Base-by-base conservation (phyloP, 2,797 vertebrate species). In the Paguma larvata region DNA sequence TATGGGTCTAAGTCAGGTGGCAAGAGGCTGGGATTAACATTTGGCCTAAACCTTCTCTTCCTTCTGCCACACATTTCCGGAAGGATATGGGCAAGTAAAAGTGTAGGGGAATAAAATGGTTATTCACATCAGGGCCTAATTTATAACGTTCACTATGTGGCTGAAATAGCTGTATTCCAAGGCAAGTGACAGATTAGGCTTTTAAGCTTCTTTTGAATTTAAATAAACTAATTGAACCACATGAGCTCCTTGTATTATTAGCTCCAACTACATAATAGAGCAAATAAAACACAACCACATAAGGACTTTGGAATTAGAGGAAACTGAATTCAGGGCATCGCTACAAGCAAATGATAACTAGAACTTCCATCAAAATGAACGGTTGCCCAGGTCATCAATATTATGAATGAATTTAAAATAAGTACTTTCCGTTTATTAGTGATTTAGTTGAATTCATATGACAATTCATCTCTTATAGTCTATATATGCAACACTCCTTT, bases 131-230 rank as follows among this genome's bases (percentile, higher is more conserved):
- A 48, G 38, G 80, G 25, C 80, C 88, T 93, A 59, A 88, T 79
- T 85, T 80, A 89, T n/a, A 34, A 87, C 34, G 46, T 95, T 89
- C 95, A 91, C 70, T 85, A 38, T 25, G 27, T 38, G 4, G 62
- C 62, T 30, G 8, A 95, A 72, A 88, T 21, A 79, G 86, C 91
- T 67, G 38, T 77, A 25, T 44, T 97, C n/a, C 18, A 84, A 72
- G 51, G 94, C 86, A 82, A 94, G 51, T 70, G 93, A 95, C 84
- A 68, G 62, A 95, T 92, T 59, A 95, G 62, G 72, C 67, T 95
- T 93, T 96, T 65, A 94, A 89, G n/a, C 46, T 93, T 89, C 78
- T 95, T 97, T 72, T 89, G 77, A 90, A 97, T 94, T 96, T 96
- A 97, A 96, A 96, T 86, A 92, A 97, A 93, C 63, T 53, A 91